These are phyloP conservation scores for Andrena hattorfiana DNA, from an alignment of 2,888 invertebrate species.

Conservation along the genomic window DNA sequence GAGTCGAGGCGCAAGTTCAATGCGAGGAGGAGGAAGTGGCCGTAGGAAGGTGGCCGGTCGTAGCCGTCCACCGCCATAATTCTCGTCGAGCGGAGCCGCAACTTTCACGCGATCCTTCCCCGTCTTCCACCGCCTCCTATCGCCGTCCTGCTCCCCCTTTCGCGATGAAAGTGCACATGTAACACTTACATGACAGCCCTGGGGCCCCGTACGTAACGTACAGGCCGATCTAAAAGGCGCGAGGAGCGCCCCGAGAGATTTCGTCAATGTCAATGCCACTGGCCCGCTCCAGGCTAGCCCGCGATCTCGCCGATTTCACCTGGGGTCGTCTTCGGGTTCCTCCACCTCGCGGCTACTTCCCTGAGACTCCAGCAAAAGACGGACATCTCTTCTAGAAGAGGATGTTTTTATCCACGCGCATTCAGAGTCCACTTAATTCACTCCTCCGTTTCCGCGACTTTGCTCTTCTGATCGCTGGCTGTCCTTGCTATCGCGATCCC, in stretches of 20 bases:
- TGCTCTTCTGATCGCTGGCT: slow-evolving; percentile 8
- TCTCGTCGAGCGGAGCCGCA: slow-evolving; percentile 55
- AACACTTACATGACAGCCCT: slow-evolving; percentile 80
- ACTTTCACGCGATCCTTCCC: slow-evolving; percentile 73
- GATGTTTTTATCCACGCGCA: not conserved
- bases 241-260: slow-evolving; percentile 47
- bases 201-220: slow-evolving; percentile 72
- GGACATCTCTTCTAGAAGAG: not conserved
- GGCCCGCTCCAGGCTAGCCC: not conserved
- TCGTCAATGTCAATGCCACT: slow-evolving; percentile 71
- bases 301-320: not conserved
- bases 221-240: slow-evolving; percentile 57
- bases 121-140: not conserved
- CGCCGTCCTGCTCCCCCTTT: slow-evolving; percentile 41
- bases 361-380: not conserved
- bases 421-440: not conserved
- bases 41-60: slow-evolving; percentile 32
- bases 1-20: slow-evolving; percentile 73
- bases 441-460: slow-evolving; percentile 29
- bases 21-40: slow-evolving; percentile 68
- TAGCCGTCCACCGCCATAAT: slow-evolving; percentile 60
- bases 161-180: slow-evolving; percentile 82
- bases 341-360: not conserved
- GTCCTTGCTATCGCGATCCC: slow-evolving; percentile 39
- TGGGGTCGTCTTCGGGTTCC: not conserved